A percentile compares a stretch with the other conserved stretches of the same genome.
These are phyloP conservation scores for Drosophila sproati DNA, from an alignment of 1,140 invertebrate species.

Conservation along the genomic window DNA sequence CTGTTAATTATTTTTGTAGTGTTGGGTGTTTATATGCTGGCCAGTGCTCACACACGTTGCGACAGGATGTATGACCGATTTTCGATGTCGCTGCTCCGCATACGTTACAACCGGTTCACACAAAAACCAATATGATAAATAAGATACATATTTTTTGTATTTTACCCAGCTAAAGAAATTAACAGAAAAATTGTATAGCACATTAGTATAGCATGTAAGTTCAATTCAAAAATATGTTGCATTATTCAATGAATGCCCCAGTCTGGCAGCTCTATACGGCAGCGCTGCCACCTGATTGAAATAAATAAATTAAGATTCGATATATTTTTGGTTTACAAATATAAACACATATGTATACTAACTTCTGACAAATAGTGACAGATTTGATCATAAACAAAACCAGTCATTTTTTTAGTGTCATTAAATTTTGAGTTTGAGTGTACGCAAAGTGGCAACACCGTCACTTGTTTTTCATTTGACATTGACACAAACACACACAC, in stretches of 20 bases:
- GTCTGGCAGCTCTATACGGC: background rate
- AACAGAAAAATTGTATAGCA: no score
- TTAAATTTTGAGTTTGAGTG: background rate
- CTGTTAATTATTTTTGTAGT: no score
- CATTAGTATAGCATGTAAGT: no score
- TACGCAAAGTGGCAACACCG: constrained; percentile 55
- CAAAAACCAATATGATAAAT: no score
- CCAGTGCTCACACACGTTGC: no score
- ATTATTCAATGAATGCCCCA: background rate
- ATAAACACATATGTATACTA: background rate
- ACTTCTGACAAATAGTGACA: constrained; percentile 1
- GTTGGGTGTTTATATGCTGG: no score
- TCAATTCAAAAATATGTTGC: background rate
- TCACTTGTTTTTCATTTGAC: constrained; percentile 77
- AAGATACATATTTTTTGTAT: no score
- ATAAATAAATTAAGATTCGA: background rate
- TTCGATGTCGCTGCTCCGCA: no score
- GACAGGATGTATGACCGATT: no score
- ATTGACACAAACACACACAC: constrained; percentile 42
- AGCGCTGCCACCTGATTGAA: constrained; percentile 17
- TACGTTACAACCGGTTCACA: no score
- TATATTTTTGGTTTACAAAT: background rate
- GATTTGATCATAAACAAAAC: background rate
- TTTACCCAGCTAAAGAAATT: no score
- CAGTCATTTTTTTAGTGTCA: background rate